phyloP scores from a whole-genome alignment of 2,797 vertebrate species.

The Zenarchopterus dispar region DNA sequence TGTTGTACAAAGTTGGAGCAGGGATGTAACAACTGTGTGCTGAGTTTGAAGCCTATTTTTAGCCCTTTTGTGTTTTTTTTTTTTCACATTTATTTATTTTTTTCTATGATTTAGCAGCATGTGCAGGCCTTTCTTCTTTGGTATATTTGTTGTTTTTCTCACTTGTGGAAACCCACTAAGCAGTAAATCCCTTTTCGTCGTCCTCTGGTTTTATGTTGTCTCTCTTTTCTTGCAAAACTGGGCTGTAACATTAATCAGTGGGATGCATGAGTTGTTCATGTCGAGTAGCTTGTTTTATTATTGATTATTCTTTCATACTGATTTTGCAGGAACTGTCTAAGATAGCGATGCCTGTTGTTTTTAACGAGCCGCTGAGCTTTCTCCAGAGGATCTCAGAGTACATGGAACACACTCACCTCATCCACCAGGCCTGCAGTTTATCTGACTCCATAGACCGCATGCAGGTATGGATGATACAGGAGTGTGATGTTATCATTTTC shows the following conservation, averaged over 20 bases:
- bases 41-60: too few species aligned
- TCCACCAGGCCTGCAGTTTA: constrained; percentile 88
- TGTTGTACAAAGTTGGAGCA: too few species aligned
- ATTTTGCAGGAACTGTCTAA: constrained; percentile 91
- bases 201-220: background rate
- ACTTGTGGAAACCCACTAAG: background rate
- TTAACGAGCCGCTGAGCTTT: constrained; percentile 98
- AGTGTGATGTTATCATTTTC: too few species aligned
- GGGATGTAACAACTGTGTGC: too few species aligned
- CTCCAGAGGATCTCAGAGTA: constrained; percentile 97
- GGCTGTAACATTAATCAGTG: background rate
- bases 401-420: constrained; percentile 96
- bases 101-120: too few species aligned
- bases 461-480: constrained; percentile 82
- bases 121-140: too few species aligned
- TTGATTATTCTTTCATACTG: background rate
- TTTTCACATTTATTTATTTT: too few species aligned
- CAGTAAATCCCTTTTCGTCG: background rate
- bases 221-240: background rate
- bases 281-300: background rate
- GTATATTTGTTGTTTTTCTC: background rate
- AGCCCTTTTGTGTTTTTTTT: too few species aligned
- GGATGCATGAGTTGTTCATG: constrained; percentile 3
- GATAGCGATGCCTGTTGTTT: constrained; percentile 96
- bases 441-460: constrained; percentile 91